Conservation (phyloP, 2,888 invertebrate species). For the Apomyelois bistriatella region DNA sequence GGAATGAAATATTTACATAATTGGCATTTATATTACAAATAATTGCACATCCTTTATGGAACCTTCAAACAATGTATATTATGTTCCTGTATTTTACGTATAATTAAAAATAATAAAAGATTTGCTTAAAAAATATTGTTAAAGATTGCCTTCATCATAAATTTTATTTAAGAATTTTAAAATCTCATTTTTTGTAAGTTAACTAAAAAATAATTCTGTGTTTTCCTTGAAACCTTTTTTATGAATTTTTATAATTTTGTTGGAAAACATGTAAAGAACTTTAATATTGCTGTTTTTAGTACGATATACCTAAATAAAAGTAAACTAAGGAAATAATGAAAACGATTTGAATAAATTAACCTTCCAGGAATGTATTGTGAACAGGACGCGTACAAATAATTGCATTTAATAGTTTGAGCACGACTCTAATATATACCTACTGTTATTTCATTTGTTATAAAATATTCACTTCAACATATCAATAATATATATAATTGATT, state of each 20-base stretch:
- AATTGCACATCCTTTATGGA: background rate
- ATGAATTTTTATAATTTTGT: too few relatives aligned
- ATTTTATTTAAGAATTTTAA: too few relatives aligned
- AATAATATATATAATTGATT: too few relatives aligned
- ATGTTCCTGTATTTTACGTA: background rate
- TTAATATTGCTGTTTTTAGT: too few relatives aligned
- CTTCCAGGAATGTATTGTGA: conserved; percentile 10
- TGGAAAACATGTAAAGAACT: too few relatives aligned
- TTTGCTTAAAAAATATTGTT: background rate
- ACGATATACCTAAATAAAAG: background rate
- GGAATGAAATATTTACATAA: background rate
- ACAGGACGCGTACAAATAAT: conserved; percentile 4
- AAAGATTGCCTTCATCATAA: too few relatives aligned
- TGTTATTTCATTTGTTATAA: background rate
- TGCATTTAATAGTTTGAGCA: background rate
- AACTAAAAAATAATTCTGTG: too few relatives aligned
- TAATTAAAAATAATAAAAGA: background rate
- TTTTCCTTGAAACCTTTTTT: too few relatives aligned
- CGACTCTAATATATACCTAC: background rate
- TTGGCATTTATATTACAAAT: background rate
- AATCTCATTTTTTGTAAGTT: too few relatives aligned
- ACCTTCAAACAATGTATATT: background rate
- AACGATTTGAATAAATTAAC: conserved; percentile 13
- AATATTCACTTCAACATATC: too few relatives aligned
- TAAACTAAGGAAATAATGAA: conserved; percentile 4